Percentiles rank a stretch among this genome's conserved stretches.
phyloP scores from a whole-genome alignment of 2,888 invertebrate genomes.

The Blastobasis adustella region DNA sequence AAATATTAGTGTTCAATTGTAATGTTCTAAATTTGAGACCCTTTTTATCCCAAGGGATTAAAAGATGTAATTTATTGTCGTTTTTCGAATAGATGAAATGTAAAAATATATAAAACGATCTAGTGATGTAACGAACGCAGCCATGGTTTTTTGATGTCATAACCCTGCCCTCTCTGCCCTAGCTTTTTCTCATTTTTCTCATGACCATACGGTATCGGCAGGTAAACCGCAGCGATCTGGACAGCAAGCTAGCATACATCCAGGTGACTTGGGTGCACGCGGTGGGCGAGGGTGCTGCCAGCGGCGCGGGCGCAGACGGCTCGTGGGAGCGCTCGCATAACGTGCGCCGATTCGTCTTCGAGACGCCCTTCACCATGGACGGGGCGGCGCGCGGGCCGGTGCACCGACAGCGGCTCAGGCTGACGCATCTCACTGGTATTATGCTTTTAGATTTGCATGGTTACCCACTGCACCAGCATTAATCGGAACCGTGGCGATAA shows the following conservation, averaged over 20 bases:
- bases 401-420: constrained; percentile 92
- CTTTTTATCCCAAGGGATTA: no score
- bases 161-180: no score
- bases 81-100: no score
- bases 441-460: no score
- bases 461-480: no score
- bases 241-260: constrained; percentile 90
- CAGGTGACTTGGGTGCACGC: constrained; percentile 97
- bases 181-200: background rate
- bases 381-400: constrained; percentile 86
- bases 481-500: no score
- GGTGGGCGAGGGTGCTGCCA: constrained; percentile 88
- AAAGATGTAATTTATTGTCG: no score
- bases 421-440: constrained; percentile 91
- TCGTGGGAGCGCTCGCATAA: constrained; percentile 95
- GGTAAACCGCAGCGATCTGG: constrained; percentile 85
- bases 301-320: constrained; percentile 80
- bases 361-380: constrained; percentile 93
- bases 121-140: no score
- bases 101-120: no score
- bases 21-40: no score
- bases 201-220: constrained; percentile 27
- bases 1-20: no score
- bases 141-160: no score
- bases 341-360: constrained; percentile 92